Base-by-base conservation (phyloP, 2,888 invertebrate genomes). In the Drosophila macrospina region DNA sequence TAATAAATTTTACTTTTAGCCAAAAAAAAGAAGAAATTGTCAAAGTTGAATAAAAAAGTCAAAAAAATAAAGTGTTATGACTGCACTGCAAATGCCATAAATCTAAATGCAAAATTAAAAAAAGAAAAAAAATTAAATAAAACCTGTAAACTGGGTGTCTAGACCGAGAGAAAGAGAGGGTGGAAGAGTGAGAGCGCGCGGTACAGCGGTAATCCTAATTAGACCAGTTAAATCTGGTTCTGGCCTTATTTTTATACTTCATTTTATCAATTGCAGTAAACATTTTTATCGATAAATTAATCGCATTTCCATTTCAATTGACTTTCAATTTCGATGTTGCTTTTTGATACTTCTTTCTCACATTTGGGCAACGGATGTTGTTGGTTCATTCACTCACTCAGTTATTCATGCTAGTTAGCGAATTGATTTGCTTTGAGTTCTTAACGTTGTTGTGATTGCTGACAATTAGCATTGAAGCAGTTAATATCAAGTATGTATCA, bases 391-490 rank as follows among this genome's bases (percentile, higher is more conserved):
- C n/a, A n/a, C n/a, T n/a, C n/a, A n/a, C n/a, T n/a, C n/a, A n/a
- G n/a, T n/a, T n/a, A n/a, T n/a, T n/a, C n/a, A n/a, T n/a, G 34
- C 37, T 28, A 48, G n/a, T 34, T 36, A 55, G 10, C 36, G 16
- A 15, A 51, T 30, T 26, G 1, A 26, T 39, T 16, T 16, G 11
- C 16, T 11, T 20, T 20, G 2, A 3, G 3, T 11, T 44, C 0
- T 26, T 41, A 13, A 32, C 16, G 16, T 45, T 56, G 36, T 61
- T 60, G 13, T 59, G 47, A 30, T 24, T 28, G 24, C 20, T 16
- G 34, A 20, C 51, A 69, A 69, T 75, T 73, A 73, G 76, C 70
- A 26, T 64, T n/a, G 42, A 13, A 20, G 41, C 41, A 13, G 24
- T 5, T n/a, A 20, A 11, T 50, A 41, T 39, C 11, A 59, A 15